A percentile compares a stretch with the other conserved stretches of the same genome.
These are phyloP conservation scores for Camponotus pennsylvanicus DNA, from an alignment of 1,140 invertebrate species.

Conservation along the genomic window DNA sequence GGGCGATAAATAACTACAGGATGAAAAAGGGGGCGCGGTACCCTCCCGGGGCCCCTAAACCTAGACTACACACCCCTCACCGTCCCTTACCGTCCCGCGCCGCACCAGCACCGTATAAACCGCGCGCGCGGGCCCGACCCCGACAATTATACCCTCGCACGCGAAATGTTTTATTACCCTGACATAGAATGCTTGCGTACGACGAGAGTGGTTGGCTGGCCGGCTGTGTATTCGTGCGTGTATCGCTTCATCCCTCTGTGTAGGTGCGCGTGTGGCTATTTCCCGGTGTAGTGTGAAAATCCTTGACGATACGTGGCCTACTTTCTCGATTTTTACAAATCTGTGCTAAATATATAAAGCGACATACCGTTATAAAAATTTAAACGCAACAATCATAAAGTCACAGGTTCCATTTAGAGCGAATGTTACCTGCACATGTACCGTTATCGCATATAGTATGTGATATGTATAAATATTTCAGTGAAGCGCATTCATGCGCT, in stretches of 20 bases:
- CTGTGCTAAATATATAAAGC: slow-evolving; percentile 13
- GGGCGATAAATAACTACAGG: slow-evolving; percentile 84
- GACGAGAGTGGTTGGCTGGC: slow-evolving; percentile 26
- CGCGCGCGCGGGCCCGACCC: slow-evolving; percentile 78
- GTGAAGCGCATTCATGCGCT: slow-evolving; percentile 12
- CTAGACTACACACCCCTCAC: slow-evolving; percentile 79
- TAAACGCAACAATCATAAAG: background rate
- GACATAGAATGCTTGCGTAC: slow-evolving; percentile 73
- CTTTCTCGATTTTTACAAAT: slow-evolving; percentile 48
- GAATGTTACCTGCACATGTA: background rate
- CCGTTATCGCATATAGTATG: background rate
- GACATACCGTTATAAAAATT: background rate
- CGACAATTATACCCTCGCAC: slow-evolving; percentile 84
- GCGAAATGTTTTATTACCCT: slow-evolving; percentile 84
- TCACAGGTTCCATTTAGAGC: background rate
- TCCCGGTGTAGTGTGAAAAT: slow-evolving; percentile 13
- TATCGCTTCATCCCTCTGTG: slow-evolving; percentile 48
- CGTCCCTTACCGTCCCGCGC: slow-evolving; percentile 66
- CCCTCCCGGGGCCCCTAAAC: slow-evolving; percentile 84
- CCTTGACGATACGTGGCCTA: slow-evolving; percentile 31
- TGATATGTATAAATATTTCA: slow-evolving; percentile 10
- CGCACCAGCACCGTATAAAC: slow-evolving; percentile 76
- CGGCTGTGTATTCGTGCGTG: background rate
- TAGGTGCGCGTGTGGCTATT: background rate
- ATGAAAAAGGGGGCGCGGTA: slow-evolving; percentile 84